These are phyloP conservation scores for Fistularia commersonii DNA, from an alignment of 2,797 vertebrate genomes.

Conservation along the genomic window DNA sequence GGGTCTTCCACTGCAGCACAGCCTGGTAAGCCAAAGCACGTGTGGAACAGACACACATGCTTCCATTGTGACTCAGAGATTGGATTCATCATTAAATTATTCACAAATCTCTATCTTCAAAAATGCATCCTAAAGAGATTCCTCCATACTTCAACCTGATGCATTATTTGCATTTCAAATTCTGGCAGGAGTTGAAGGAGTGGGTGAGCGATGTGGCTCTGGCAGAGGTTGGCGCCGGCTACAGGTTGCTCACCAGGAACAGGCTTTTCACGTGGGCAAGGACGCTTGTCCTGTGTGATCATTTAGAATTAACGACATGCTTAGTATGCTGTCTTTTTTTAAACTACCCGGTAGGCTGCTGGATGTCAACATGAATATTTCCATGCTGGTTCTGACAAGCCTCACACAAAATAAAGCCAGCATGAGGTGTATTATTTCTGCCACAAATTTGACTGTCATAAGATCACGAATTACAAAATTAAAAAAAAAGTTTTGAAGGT, in stretches of 20 bases:
- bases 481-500: constrained; percentile 44
- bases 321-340: constrained; percentile 8
- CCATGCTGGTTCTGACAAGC: constrained; percentile 20
- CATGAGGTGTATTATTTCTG: constrained; percentile 11
- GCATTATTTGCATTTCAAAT: constrained; percentile 44
- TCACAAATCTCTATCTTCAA: constrained; percentile 53
- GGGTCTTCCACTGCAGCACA: constrained; percentile 32
- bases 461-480: constrained; percentile 27
- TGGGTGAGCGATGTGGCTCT: constrained; percentile 2
- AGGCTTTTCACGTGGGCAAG: constrained; percentile 9
- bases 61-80: constrained; percentile 43
- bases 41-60: constrained; percentile 28
- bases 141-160: constrained; percentile 33
- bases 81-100: constrained; percentile 62
- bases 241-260: constrained; percentile 21
- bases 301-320: constrained; percentile 11
- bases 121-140: constrained; percentile 40
- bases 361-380: constrained; percentile 24
- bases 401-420: constrained; percentile 12
- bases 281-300: constrained; percentile 16
- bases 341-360: constrained; percentile 19
- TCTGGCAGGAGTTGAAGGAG: constrained; percentile 17
- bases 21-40: constrained; percentile 39
- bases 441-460: constrained; percentile 13
- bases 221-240: constrained; percentile 8